Evolutionary conservation across 2,888 invertebrate genomes (phyloP), one percentile per base, ranked within the genome.

Genomic region (Abrostola triplasia): DNA sequence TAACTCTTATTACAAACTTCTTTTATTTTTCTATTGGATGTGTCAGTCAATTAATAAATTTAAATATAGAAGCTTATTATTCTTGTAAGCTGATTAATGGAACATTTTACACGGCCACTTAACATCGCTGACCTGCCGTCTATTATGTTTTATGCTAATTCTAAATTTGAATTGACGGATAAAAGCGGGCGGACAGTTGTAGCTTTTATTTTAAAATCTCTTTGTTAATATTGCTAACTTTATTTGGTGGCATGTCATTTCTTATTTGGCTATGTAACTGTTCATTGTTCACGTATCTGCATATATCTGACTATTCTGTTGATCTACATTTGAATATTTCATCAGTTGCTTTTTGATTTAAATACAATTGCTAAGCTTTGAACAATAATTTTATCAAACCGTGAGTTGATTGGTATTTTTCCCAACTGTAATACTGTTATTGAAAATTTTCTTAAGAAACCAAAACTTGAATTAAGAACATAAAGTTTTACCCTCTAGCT

Each of bases 101-200:
- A 47, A 59, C 53, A 38, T 66, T 63, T 67, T 54, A 68, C 53
- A 52, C 40, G 71, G 64, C 60, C 64, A 59, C 61, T 74, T 77
- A 79, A 79, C 80, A 70, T 73, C 40, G 58, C 12, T 77, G 73
- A 82, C 77, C 79, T 62, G 13, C 64, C 61, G 68, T 73, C 68
- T 70, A 80, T 84, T 78, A 82, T 82, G 74, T 79, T 70, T 7
- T 76, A 84, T 83, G 84, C 69, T 72, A 84, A 84, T 84, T 62
- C 41, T 60, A 70, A 57, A 71, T 62, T 59, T 71, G 77, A 83
- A 80, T 63, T 80, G 83, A 83, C 78, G 63, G 73, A 67, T 69
- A n/a, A 70, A 74, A 48, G 60, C 52, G 49, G 68, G 63, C 65
- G 60, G 69, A 75, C 65, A 69, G 70, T 64, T 76, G 41, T 71